Evolutionary conservation across 2,113 vertebrate genomes (phyloP), one percentile per base, ranked within the genome.

Genomic region (Pardalotus punctatus): DNA sequence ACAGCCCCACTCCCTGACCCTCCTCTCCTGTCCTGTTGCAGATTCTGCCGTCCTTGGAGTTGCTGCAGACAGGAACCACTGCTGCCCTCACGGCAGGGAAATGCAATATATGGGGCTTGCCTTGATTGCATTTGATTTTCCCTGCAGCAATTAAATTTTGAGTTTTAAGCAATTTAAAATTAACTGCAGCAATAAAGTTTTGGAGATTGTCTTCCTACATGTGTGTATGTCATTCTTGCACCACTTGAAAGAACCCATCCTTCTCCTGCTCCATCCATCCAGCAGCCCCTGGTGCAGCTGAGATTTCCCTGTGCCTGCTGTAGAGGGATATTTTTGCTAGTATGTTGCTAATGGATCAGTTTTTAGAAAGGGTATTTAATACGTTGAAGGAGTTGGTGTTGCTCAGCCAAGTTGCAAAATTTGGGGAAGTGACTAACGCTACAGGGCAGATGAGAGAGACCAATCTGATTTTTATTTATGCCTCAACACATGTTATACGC

Each of bases 51-150:
- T 29, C 86, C 50, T 28, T 8, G 7, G 66, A 95, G 48, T 27
- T 3, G 14, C 50, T 16, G 25, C 0, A 4, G 18, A 10, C 64
- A 42, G 23, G 43, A 50, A 11, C 19, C 2, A 1, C 22, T 0
- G 0, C 50, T 65, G 28, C 14, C 27, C 10, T 21, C 23, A 36
- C 24, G 5, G 3, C 12, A 40, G 31, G 21, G 35, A 58, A 53
- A 58, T 1, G 18, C 16, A 22, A 51, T 17, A 2, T 1, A 1
- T 21, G 6, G 9, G 2, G 8, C 2, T 43, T 74, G 31, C 12
- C 50, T 17, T 18, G 28, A 3, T 11, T 36, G 5, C 1, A 2
- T 43, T 18, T 54, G 10, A n/a, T 64, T 80, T 58, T 15, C 7
- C 6, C 24, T 79, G 28, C 12, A 71, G 35, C 31, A 92, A 76